Percentiles rank a stretch among this genome's conserved stretches.
Evolutionary conservation across 2,797 vertebrate species (phyloP).

Genomic region (Tympanoctomys barrerae): DNA sequence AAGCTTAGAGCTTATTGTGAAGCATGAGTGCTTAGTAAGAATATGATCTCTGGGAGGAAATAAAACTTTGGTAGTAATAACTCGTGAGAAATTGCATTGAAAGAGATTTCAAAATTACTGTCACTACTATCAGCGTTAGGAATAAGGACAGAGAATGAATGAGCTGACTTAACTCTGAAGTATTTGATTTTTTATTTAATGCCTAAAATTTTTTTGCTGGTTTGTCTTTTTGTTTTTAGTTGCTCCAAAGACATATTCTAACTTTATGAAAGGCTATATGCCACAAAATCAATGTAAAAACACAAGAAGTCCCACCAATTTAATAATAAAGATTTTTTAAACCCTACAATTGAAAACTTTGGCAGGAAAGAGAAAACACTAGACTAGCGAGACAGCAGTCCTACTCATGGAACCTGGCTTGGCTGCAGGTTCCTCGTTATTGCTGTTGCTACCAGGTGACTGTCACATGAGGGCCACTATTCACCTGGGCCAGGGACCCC

Average conservation of each 20-base stretch:
- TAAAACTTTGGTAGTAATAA: neutral
- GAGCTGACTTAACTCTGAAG: neutral
- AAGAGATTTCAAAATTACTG: conserved; percentile 45
- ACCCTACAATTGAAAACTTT: conserved; percentile 80
- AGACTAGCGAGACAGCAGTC: conserved; percentile 46
- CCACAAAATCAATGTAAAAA: conserved; percentile 82
- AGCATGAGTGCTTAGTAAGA: neutral
- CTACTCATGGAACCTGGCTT: conserved; percentile 72
- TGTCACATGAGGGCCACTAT: conserved; percentile 71
- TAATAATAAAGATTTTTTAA: conserved; percentile 81
- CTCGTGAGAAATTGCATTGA: conserved; percentile 23
- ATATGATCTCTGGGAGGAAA: conserved; percentile 47
- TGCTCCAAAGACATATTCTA: conserved; percentile 74
- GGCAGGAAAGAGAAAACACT: conserved; percentile 69
- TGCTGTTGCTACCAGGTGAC: conserved; percentile 78
- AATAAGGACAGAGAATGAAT: neutral
- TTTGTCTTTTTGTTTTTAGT: neutral
- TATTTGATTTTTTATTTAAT: conserved; percentile 20
- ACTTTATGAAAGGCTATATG: conserved; percentile 80
- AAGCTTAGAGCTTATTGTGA: conserved; percentile 5
- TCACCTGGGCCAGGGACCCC: conserved; percentile 74
- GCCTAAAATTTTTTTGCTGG: neutral
- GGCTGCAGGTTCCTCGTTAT: conserved; percentile 72
- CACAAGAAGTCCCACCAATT: conserved; percentile 83
- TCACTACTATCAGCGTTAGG: neutral